Base-by-base conservation (phyloP, 2,797 vertebrate genomes). In the Hephaestus fuliginosus region DNA sequence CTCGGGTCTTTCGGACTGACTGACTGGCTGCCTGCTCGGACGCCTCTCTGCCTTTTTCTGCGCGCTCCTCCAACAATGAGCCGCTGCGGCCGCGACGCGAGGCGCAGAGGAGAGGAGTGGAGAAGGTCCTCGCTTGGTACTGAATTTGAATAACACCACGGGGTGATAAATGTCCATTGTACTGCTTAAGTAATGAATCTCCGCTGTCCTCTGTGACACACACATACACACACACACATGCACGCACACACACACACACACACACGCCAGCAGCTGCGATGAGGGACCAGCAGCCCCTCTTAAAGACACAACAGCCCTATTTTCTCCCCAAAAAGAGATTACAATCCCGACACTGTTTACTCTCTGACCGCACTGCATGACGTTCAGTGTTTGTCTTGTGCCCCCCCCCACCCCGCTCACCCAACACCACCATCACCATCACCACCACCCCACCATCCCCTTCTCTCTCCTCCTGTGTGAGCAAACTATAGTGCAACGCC, bases 141-240 rank as follows among this genome's bases (percentile, higher is more conserved):
- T 97, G 97, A 96, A 97, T 98, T 97, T 98, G 97, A 99, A 99
- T 99, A 98, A 98, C 97, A 97, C 97, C 97, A 97, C 96, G 95
- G 97, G 97, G 97, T 98, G 97, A 99, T 98, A 97, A 98, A 99
- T 98, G 97, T 96, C 97, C 97, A 99, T 99, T 99, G 98, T 99
- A 97, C 97, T 97, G 97, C 96, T 95, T 96, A 96, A 97, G 97
- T 98, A 97, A 98, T 98, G 97, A 98, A 99, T 99, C 97, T 98
- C 96, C 95, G 95, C 97, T 97, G 96, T 97, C 97, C 97, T 97
- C 97, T 94, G 92, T 96, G 95, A 96, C 96, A 81, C 91, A 79
- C 92, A 91, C 95, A 93, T 94, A 91, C 94, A 87, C 92, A 51
- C 90, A 63, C 74, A 22, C 82, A 43, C 75, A 41, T 80, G n/a